Base-by-base conservation (phyloP, 2,888 invertebrate species). In the Tetheella fluctuosa region DNA sequence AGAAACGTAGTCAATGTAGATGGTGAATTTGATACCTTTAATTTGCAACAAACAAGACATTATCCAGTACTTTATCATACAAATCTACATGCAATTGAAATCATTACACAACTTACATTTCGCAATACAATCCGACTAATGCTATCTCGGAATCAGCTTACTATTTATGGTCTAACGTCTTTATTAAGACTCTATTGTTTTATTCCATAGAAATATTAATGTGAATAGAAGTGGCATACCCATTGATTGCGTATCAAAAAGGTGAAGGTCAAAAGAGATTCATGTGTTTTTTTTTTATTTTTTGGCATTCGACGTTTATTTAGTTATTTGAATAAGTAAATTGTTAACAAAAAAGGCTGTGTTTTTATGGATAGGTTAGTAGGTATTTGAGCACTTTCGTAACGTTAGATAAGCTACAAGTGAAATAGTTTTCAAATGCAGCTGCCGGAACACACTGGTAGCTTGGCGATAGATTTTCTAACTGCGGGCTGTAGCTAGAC, bases 121-220 rank as follows among this genome's bases (percentile, higher is more conserved):
- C 23, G 20, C n/a, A 55, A 34, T 55, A 66, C 48, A 7, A 48
- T 48, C 48, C 48, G 17, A 48, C 74, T 77, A 79, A 79, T 79
- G 74, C 79, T 80, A 89, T 89, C 88, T 77, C 71, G 77, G 76
- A 80, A 81, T 79, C 81, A 77, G 65, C 77, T 70, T 68, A 72
- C 79, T 85, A 79, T 83, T 79, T 85, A 86, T 69, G 85, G 84
- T 54, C 74, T 77, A 80, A 89, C 83, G 86, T 89, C 90, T 91
- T 88, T 90, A 91, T 92, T 90, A 91, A 89, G 83, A 64, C 73
- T 34, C 71, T 48, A 48, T 48, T 17, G 48, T 48, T 48, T 48
- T 20, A 20, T 10, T 10, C 48, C 48, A 48, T 20, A 48, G 48
- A 48, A 17, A n/a, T 17, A 0, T 5, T 0, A n/a, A 10, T 48